Conservation (phyloP, 2,113 vertebrate species). For the Megalops atlanticus region DNA sequence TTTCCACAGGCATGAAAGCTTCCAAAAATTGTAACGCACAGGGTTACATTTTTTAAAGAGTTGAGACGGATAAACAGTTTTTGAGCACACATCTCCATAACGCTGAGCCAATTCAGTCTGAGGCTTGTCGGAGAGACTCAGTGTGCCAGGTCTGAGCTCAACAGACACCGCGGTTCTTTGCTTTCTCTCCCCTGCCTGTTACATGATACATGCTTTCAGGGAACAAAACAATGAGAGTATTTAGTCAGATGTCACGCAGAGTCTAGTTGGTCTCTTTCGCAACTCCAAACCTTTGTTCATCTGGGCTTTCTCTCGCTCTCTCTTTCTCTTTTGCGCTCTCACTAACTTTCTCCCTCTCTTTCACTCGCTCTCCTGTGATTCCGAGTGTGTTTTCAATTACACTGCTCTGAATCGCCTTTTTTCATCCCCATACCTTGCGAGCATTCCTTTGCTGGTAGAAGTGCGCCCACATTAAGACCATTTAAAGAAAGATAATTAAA, state of each 20-base stretch:
- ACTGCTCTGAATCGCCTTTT: slow-evolving; percentile 59
- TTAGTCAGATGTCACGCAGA: slow-evolving; percentile 75
- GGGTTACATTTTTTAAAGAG: slow-evolving; percentile 62
- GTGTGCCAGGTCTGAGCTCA: slow-evolving; percentile 53
- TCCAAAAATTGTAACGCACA: slow-evolving; percentile 56
- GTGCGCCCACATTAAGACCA: slow-evolving; percentile 61
- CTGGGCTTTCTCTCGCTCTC: slow-evolving; percentile 40
- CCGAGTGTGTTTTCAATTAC: slow-evolving; percentile 76
- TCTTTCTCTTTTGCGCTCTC: slow-evolving; percentile 41
- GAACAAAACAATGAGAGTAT: slow-evolving; percentile 77
- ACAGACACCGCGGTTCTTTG: slow-evolving; percentile 42
- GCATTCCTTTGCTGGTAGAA: slow-evolving; percentile 40
- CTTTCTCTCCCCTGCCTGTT: slow-evolving; percentile 55
- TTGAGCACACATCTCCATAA: slow-evolving; percentile 49
- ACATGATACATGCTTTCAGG: slow-evolving; percentile 73
- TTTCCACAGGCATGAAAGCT: slow-evolving; percentile 49
- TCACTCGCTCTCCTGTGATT: slow-evolving; percentile 42
- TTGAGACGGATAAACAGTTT: slow-evolving; percentile 55
- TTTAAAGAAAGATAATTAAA: slow-evolving; percentile 25
- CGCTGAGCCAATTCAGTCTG: slow-evolving; percentile 41
- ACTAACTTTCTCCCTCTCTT: slow-evolving; percentile 34
- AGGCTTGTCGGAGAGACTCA: slow-evolving; percentile 45
- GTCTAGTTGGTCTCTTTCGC: slow-evolving; percentile 73
- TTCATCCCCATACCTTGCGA: slow-evolving; percentile 14
- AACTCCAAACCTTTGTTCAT: slow-evolving; percentile 71